Base-by-base conservation (phyloP, 2,888 invertebrate genomes). In the Napeogenes inachia region DNA sequence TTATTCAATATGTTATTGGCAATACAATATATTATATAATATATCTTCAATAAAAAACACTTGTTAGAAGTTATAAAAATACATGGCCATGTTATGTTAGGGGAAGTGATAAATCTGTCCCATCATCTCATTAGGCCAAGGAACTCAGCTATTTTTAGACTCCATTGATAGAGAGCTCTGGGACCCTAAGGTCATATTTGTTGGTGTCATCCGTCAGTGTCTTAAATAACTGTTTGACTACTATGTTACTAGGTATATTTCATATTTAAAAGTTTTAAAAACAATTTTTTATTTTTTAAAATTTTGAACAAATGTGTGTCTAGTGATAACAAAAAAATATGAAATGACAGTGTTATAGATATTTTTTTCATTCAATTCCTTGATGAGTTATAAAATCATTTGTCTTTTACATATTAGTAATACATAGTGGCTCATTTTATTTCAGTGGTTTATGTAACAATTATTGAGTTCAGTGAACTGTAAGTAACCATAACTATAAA, bases 381-480 rank as follows among this genome's bases (percentile, higher is more conserved):
- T 1, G 21, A 5, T 35, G 35, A 5, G 6, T 35, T 35, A 35
- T 2, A 10, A 10, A 42, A 10, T 42, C 8, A 12, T 10, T 42
- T 42, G 10, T 10, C 2, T 8, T 42, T 8, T 10, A 4, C 10
- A 42, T 42, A 10, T 42, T 30, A 50, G 30, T 59, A 57, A 56
- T 58, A 38, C 45, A 35, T 33, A 60, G 56, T 56, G 60, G 56
- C 13, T 13, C 21, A 60, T 54, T 10, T 53, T 45, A 64, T 70
- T 63, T 62, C 64, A 67, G 64, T 59, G 72, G 68, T 69, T 75
- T 73, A 77, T 79, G 79, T 78, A 80, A 74, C 70, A 82, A 71
- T 79, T 79, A 77, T 74, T 69, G 78, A 78, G 74, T 57, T 67
- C 77, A 73, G 60, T 80, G 69, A 79, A 82, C 77, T 84, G 81